Evolutionary conservation across 2,113 vertebrate genomes (phyloP).

Genomic region (Lamprotornis superbus): DNA sequence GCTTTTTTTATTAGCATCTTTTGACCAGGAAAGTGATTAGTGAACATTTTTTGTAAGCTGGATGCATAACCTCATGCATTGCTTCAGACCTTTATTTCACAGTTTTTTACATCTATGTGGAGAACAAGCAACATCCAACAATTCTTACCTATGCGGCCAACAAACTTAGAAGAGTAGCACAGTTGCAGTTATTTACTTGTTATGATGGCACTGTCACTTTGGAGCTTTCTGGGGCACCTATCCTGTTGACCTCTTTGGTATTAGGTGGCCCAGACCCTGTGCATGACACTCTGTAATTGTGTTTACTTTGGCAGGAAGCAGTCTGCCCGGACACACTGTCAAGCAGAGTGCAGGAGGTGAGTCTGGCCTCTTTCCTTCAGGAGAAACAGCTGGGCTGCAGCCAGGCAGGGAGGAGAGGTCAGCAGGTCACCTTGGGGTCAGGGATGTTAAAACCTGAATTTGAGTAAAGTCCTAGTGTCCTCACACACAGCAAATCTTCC

Average conservation of each 20-base stretch:
- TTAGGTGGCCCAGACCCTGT: background rate
- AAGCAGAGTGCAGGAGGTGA: slow-evolving; percentile 5
- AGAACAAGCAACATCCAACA: background rate
- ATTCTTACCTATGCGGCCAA: background rate
- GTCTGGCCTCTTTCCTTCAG: slow-evolving; percentile 11
- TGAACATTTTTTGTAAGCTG: background rate
- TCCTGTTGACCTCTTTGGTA: background rate
- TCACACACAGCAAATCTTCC: background rate
- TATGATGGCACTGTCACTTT: background rate
- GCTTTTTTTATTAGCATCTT: background rate
- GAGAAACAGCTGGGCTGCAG: slow-evolving; percentile 33
- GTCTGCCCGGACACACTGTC: background rate
- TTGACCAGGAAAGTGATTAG: background rate
- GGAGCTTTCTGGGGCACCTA: background rate
- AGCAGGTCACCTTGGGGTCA: slow-evolving; percentile 34
- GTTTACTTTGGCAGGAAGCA: slow-evolving; percentile 22
- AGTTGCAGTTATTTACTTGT: background rate
- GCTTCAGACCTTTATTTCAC: background rate
- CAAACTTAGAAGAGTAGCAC: background rate
- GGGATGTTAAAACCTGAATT: background rate
- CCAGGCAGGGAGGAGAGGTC: slow-evolving; percentile 34
- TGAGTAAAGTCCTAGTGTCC: background rate
- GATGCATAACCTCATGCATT: background rate
- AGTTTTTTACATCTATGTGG: background rate
- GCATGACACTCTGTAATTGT: background rate